These are phyloP conservation scores for Porites evermanni DNA, from an alignment of 92 coral and sea anemone genomes.

Conservation along the genomic window DNA sequence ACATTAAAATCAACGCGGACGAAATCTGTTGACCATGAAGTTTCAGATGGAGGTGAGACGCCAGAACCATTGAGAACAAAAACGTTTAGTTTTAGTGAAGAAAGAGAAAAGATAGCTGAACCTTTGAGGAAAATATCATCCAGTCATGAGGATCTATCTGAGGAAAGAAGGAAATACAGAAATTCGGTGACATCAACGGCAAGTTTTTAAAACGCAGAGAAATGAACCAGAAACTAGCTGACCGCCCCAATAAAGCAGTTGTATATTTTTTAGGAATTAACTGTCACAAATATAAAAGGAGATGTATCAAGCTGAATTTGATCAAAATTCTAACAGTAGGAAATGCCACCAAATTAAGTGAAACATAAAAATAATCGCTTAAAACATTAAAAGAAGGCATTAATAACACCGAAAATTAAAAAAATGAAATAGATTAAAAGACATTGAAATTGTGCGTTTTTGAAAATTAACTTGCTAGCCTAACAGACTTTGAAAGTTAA, in stretches of 20 bases:
- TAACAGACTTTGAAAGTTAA: too few species aligned
- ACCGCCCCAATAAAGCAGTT: not conserved
- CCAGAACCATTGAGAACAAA: constrained; percentile 13
- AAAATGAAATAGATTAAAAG: too few species aligned
- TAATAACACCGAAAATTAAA: too few species aligned
- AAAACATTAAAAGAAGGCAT: too few species aligned
- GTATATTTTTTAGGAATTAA: too few species aligned
- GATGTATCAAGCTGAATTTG: too few species aligned
- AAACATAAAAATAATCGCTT: too few species aligned
- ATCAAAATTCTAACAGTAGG: too few species aligned
- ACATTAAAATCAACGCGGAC: constrained; percentile 63
- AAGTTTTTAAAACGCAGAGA: constrained; percentile 16
- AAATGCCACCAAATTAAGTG: too few species aligned
- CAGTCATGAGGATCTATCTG: constrained; percentile 30
- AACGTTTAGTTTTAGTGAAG: constrained; percentile 40
- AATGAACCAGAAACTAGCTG: not conserved
- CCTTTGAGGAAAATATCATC: constrained; percentile 15
- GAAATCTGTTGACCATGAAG: constrained; percentile 47
- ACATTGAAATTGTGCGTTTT: too few species aligned
- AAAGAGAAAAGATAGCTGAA: constrained; percentile 6
- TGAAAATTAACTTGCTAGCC: too few species aligned
- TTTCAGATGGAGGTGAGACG: constrained; percentile 13
- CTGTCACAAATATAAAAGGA: too few species aligned
- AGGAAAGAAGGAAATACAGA: not conserved
- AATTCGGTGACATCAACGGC: constrained; percentile 35